Base-by-base conservation (phyloP, 2,888 invertebrate species). In the Troides helena region DNA sequence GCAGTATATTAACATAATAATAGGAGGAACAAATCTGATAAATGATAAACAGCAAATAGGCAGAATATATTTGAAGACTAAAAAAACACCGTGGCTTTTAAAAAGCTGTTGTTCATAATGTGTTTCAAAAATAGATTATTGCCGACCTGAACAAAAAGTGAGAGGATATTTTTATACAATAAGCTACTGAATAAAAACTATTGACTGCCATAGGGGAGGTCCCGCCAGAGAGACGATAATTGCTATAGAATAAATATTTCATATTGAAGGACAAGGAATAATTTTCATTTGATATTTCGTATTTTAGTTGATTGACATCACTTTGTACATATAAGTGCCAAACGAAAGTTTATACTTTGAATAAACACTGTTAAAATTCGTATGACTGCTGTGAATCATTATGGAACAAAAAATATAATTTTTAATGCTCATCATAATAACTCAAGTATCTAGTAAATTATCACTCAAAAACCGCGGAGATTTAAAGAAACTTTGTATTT, bases 381-480 rank as follows among this genome's bases (percentile, higher is more conserved):
- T n/a, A 50, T 17, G 57, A 57, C 18, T 21, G 21, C 4, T 10
- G 3, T 59, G 43, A 60, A 56, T 56, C 61, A 21, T 65, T 23
- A 58, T 46, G 30, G 62, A 65, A 58, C 21, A 69, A 69, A 69
- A 69, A 65, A 69, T 18, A 14, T 8, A 18, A 64, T 61, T 69
- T 56, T 53, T 59, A 30, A 63, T 53, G 62, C 50, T 59, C 63
- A 18, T 39, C 21, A 23, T 43, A 17, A 21, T 60, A 46, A 43
- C 60, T 65, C 64, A 69, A 68, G 53, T 50, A 14, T 57, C 36
- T 63, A 46, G 56, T 39, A 61, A 65, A 57, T 62, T 25, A 69
- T 65, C 57, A 62, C 21, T 21, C 65, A 57, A 69, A 65, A 69
- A 57, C 2, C 60, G 30, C 30, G n/a, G 61, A 36, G 62, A 65